phyloP scores from a whole-genome alignment of 2,888 invertebrate species.

The Minunthozetes semirufus region DNA sequence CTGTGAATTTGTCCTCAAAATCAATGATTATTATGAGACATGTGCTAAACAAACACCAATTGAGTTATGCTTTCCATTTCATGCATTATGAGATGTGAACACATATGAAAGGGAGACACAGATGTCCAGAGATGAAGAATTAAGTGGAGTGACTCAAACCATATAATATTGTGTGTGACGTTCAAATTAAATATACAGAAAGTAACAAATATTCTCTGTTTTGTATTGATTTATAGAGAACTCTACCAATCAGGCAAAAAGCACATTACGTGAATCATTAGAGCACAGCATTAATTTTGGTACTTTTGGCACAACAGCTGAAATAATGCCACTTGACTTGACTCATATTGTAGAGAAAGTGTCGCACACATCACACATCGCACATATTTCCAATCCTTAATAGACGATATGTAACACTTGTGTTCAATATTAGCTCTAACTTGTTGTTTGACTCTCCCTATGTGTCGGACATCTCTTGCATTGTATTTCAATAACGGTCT shows the following conservation, averaged over 20 bases:
- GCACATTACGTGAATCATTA: slow-evolving; percentile 30
- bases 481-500: background rate
- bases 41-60: background rate
- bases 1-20: background rate
- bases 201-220: slow-evolving; percentile 28
- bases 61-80: background rate
- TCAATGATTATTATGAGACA: slow-evolving; percentile 2
- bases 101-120: slow-evolving; percentile 2
- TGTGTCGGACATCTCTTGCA: background rate
- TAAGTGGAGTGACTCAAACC: slow-evolving; percentile 20
- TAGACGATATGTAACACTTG: slow-evolving; percentile 25
- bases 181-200: slow-evolving; percentile 31
- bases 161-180: slow-evolving; percentile 14
- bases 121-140: slow-evolving; percentile 28
- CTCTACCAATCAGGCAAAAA: slow-evolving; percentile 3
- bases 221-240: background rate
- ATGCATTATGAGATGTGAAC: background rate
- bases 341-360: slow-evolving; percentile 18
- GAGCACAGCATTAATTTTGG: slow-evolving; percentile 19
- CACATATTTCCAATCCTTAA: slow-evolving; percentile 7
- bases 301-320: slow-evolving; percentile 3
- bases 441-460: background rate
- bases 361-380: background rate
- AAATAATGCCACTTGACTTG: slow-evolving; percentile 21
- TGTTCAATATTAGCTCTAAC: slow-evolving; percentile 1